Evolutionary conservation across 2,113 vertebrate genomes (phyloP).

Genomic region (Etheostoma spectabile): DNA sequence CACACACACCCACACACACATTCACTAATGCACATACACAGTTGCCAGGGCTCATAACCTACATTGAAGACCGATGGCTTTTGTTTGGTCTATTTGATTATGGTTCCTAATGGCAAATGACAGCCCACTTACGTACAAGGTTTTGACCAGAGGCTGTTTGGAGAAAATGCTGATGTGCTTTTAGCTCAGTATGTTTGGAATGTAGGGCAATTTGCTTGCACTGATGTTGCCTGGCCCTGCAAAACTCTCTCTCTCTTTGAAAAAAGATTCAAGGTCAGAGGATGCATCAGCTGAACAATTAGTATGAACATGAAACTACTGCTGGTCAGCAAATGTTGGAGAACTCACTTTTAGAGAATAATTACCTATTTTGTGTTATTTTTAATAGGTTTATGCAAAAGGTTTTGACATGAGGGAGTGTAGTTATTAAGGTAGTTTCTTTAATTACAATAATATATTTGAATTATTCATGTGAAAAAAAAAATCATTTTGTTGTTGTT

Average conservation of each 20-base stretch:
- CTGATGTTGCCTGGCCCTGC: constrained; percentile 20
- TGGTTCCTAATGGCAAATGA: constrained; percentile 64
- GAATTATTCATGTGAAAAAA: background rate
- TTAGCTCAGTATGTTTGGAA: constrained; percentile 61
- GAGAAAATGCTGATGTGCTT: constrained; percentile 66
- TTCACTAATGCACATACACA: constrained; percentile 49
- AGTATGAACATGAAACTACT: constrained; percentile 3
- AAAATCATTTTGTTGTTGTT: constrained; percentile 4
- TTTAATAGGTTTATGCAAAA: background rate
- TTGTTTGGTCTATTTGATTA: constrained; percentile 69
- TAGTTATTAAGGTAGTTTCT: background rate
- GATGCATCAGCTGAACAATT: constrained; percentile 12
- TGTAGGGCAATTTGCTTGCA: constrained; percentile 58
- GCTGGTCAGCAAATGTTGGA: constrained; percentile 15
- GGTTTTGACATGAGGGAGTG: background rate
- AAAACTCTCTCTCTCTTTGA: background rate
- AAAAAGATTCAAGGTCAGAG: constrained; percentile 57
- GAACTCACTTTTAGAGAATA: background rate
- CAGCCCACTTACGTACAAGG: constrained; percentile 55
- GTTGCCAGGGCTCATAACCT: constrained; percentile 58
- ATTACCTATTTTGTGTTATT: background rate
- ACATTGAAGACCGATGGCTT: constrained; percentile 62
- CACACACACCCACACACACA: constrained; percentile 8
- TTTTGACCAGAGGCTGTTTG: constrained; percentile 72
- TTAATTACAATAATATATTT: background rate